These are phyloP conservation scores for Myotis vivesi DNA, from an alignment of 2,797 vertebrate genomes.

Conservation along the genomic window DNA sequence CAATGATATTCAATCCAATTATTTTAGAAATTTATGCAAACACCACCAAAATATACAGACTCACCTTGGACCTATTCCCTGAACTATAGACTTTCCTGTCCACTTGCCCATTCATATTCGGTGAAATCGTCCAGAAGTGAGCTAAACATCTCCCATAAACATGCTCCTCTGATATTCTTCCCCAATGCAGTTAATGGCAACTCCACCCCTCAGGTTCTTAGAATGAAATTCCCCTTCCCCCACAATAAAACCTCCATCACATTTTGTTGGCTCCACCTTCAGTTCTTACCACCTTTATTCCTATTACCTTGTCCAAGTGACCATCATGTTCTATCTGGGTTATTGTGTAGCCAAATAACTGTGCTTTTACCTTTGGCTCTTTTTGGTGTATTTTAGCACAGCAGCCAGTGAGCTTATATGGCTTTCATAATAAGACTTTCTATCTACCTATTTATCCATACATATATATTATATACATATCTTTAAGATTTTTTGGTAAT, in stretches of 20 bases:
- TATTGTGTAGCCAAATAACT: neutral
- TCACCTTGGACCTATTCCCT: neutral
- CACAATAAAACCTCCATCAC: neutral
- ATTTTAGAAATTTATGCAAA: neutral
- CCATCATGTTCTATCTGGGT: neutral
- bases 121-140: neutral
- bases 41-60: neutral
- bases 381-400: neutral
- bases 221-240: neutral
- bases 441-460: neutral
- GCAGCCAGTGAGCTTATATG: neutral
- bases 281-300: neutral
- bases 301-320: neutral
- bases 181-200: neutral
- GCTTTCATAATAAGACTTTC: neutral
- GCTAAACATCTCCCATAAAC: neutral
- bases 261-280: neutral
- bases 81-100: neutral
- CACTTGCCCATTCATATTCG: neutral
- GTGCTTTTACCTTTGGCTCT: neutral
- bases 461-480: neutral
- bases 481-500: slow-evolving; percentile 6
- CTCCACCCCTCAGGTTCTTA: neutral
- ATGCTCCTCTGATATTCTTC: neutral
- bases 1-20: neutral